Evolutionary conservation across 2,888 invertebrate genomes (phyloP).

Genomic region (Aphrophora alni): DNA sequence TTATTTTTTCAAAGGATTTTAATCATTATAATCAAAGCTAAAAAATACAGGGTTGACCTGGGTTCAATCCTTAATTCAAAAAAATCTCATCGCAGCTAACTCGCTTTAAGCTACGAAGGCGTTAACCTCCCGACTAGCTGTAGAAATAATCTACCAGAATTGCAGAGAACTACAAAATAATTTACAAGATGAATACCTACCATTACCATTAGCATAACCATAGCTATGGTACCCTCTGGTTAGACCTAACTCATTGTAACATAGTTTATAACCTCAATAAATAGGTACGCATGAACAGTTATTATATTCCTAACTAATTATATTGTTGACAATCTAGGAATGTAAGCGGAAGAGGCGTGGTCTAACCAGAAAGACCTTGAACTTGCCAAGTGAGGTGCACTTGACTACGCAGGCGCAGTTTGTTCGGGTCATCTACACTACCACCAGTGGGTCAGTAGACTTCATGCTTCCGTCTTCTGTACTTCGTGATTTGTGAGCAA

Average conservation of each 20-base stretch:
- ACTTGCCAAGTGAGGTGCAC: neutral
- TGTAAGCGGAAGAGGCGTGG: neutral
- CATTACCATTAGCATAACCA: neutral
- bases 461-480: neutral
- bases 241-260: neutral
- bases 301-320: neutral
- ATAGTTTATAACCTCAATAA: neutral
- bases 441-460: slow-evolving; percentile 3
- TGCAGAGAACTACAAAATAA: neutral
- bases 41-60: too few relatives aligned
- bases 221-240: neutral
- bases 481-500: neutral
- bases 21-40: too few relatives aligned
- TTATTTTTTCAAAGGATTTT: too few relatives aligned
- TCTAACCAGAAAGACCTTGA: slow-evolving; percentile 1
- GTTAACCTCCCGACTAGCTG: too few relatives aligned
- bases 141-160: too few relatives aligned
- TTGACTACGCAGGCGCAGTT: slow-evolving; percentile 2
- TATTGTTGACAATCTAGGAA: neutral
- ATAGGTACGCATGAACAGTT: neutral
- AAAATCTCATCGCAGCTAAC: too few relatives aligned
- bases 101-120: too few relatives aligned
- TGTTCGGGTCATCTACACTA: neutral
- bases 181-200: neutral
- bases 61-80: too few relatives aligned